Evolutionary conservation across 2,113 vertebrate genomes (phyloP).

Genomic region (Nanger granti): DNA sequence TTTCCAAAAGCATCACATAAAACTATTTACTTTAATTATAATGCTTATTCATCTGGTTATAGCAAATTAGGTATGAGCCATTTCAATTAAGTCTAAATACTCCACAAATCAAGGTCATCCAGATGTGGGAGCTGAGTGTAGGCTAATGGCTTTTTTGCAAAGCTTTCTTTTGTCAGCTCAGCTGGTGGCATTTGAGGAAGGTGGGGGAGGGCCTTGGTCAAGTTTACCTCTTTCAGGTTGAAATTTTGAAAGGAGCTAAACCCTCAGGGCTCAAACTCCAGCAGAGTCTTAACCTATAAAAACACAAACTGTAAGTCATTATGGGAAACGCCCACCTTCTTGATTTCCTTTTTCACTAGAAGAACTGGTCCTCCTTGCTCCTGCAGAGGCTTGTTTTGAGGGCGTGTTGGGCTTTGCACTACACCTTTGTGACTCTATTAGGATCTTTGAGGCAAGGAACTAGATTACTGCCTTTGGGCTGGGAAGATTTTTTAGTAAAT

Average conservation of each 20-base stretch:
- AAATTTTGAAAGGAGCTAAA: slow-evolving; percentile 21
- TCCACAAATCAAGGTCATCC: background rate
- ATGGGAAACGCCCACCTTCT: background rate
- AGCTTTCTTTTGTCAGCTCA: background rate
- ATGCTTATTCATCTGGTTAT: background rate
- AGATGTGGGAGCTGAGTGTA: background rate
- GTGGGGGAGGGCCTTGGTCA: background rate
- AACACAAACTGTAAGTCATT: slow-evolving; percentile 19
- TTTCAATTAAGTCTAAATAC: slow-evolving; percentile 2
- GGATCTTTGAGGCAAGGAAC: background rate
- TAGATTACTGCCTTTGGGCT: background rate
- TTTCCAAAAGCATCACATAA: background rate
- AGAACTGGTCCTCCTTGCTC: slow-evolving; percentile 35
- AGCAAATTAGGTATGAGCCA: background rate
- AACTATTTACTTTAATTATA: background rate
- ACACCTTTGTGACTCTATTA: background rate
- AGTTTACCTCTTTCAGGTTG: background rate
- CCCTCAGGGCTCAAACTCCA: slow-evolving; percentile 27
- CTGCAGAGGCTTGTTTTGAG: slow-evolving; percentile 29
- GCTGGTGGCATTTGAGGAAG: background rate
- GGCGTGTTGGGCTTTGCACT: background rate
- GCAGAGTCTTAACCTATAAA: slow-evolving; percentile 18
- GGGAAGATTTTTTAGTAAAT: background rate
- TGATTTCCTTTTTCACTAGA: slow-evolving; percentile 12
- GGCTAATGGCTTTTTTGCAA: background rate